These are phyloP conservation scores for Andrena bucephala DNA, from an alignment of 2,888 invertebrate genomes.

Conservation along the genomic window DNA sequence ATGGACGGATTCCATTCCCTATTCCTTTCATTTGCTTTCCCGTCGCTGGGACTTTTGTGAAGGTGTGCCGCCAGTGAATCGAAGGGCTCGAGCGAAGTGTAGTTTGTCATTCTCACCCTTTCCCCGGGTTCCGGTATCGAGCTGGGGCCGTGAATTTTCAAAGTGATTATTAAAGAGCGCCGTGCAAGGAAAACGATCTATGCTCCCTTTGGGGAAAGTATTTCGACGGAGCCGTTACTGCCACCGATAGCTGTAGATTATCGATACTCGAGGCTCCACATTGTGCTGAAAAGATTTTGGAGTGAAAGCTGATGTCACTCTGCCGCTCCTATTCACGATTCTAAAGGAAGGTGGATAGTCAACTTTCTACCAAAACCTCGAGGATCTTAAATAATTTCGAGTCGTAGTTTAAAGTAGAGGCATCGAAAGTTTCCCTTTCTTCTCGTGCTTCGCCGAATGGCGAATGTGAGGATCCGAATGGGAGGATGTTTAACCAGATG, in stretches of 20 bases:
- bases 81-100: neutral
- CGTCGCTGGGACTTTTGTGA: neutral
- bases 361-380: neutral
- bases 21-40: conserved; percentile 3
- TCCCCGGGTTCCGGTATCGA: neutral
- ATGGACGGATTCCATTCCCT: neutral
- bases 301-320: conserved; percentile 23
- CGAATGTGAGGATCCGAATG: neutral
- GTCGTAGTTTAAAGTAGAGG: neutral
- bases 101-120: neutral
- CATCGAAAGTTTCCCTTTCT: no score
- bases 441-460: neutral
- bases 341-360: neutral
- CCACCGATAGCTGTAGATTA: neutral
- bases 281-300: neutral
- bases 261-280: neutral
- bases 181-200: neutral
- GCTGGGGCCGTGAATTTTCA: neutral
- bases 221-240: neutral
- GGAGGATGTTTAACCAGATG: neutral
- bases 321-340: no score
- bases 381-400: neutral
- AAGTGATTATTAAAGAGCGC: conserved; percentile 7
- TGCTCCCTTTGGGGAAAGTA: conserved; percentile 22
- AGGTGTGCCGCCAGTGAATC: conserved; percentile 2